Evolutionary conservation across 1,140 invertebrate species (phyloP), one percentile per base, ranked within the genome.

Genomic region (Tetramorium alpestre): DNA sequence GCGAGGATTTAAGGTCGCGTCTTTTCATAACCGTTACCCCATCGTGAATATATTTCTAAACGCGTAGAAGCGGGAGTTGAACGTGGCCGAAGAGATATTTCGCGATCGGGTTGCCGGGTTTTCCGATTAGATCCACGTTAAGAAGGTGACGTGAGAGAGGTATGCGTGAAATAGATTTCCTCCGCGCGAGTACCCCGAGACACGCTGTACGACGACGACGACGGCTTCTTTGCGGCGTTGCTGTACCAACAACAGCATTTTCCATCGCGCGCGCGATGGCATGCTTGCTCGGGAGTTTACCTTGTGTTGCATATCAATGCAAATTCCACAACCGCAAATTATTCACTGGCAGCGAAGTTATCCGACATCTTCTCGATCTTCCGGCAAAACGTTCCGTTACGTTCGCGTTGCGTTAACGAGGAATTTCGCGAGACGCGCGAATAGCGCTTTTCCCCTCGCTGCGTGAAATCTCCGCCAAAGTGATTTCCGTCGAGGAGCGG

Each of bases 241-340:
- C 41, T 28, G 13, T 13, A 18, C n/a, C n/a, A 28, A 28, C n/a
- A 28, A 58, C 25, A n/a, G 51, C 38, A 18, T 84, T 75, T 75
- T 60, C 41, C 28, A 22, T 22, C 22, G 56, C 64, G 64, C 33
- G 47, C 28, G 22, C 47, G 47, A 54, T 4, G 65, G 51, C 56
- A 58, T 58, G 49, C 49, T 22, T 25, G 22, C 65, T 44, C 13
- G 38, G 44, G 38, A 25, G 75, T 25, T 18, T 44, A 10, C 47
- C 62, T 25, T 38, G 62, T 28, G 67, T 82, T 60, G 80, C 41
- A 73, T 60, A 73, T 73, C 69, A 60, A 84, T 73, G 80, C 67
- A 62, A 73, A 62, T 75, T 84, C 28, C 80, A 22, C 80, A 28
- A 56, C 41, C 80, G 54, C 69, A 47, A 84, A 75, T 84, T 84